Percentiles rank a stretch among this genome's conserved stretches.
Conservation (phyloP, 2,888 invertebrate species). For the Trissoscelio sp. region DNA sequence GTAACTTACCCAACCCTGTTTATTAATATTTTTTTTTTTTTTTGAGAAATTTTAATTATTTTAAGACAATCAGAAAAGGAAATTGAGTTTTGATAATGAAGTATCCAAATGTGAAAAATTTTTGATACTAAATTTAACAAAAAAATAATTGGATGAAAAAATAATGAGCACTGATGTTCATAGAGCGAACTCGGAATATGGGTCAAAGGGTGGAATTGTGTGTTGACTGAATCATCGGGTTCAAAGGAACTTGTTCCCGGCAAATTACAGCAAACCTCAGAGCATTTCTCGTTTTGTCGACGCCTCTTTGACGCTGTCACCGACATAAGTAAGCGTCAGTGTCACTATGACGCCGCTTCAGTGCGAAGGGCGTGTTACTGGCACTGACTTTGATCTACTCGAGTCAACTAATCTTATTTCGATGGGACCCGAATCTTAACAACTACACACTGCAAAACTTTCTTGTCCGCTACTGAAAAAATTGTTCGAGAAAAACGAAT, state of each 20-base stretch:
- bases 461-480: background rate
- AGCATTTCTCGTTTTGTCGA: conserved; percentile 57
- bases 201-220: conserved; percentile 47
- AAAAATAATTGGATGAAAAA: conserved; percentile 17
- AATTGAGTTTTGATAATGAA: too few species aligned
- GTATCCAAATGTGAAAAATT: too few species aligned
- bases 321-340: conserved; percentile 59
- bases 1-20: too few species aligned
- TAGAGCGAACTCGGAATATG: conserved; percentile 24
- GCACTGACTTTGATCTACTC: conserved; percentile 66
- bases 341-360: conserved; percentile 34
- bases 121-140: too few species aligned
- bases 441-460: conserved; percentile 27
- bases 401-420: conserved; percentile 62
- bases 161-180: background rate
- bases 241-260: conserved; percentile 60
- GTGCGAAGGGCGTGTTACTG: conserved; percentile 53
- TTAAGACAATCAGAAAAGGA: too few species aligned
- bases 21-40: too few species aligned
- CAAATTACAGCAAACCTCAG: conserved; percentile 59
- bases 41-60: too few species aligned
- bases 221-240: conserved; percentile 41
- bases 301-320: conserved; percentile 61
- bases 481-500: background rate
- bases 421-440: conserved; percentile 54